A percentile compares a stretch with the other conserved stretches of the same genome.
phyloP scores from a whole-genome alignment of 2,797 vertebrate species.

The Ptychadena robeensis region DNA sequence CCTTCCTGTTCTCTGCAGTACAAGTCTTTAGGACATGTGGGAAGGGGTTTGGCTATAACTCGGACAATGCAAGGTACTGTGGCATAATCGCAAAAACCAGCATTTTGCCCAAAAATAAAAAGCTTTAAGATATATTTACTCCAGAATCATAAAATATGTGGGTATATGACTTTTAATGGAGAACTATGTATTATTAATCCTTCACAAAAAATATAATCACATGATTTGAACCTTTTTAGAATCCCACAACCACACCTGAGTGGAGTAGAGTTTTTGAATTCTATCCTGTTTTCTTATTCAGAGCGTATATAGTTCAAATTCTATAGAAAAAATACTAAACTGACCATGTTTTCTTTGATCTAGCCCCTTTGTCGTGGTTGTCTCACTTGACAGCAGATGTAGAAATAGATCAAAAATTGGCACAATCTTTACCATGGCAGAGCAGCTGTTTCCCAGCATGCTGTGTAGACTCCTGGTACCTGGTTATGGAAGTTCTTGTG shows the following conservation, averaged over 20 bases:
- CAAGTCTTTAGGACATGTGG: neutral
- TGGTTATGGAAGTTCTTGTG: neutral
- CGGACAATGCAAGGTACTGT: neutral
- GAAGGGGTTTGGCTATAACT: neutral
- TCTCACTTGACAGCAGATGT: neutral
- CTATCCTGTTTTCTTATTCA: neutral
- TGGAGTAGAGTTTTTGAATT: neutral
- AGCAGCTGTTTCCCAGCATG: neutral
- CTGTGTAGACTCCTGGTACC: neutral
- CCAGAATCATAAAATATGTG: neutral
- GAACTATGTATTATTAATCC: neutral
- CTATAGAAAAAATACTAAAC: neutral
- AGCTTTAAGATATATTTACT: neutral
- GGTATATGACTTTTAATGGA: neutral
- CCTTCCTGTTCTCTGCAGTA: neutral
- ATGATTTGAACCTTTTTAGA: too few relatives aligned
- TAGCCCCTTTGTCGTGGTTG: neutral
- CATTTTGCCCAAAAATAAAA: neutral
- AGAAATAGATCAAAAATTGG: neutral
- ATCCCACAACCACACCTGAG: neutral
- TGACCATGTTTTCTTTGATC: neutral
- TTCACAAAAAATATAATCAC: too few relatives aligned
- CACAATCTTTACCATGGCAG: neutral
- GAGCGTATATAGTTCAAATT: neutral
- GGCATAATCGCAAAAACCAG: neutral